A percentile compares a stretch with the other conserved stretches of the same genome.
Conservation (phyloP, 2,888 invertebrate genomes). For the Athalia cordata region DNA sequence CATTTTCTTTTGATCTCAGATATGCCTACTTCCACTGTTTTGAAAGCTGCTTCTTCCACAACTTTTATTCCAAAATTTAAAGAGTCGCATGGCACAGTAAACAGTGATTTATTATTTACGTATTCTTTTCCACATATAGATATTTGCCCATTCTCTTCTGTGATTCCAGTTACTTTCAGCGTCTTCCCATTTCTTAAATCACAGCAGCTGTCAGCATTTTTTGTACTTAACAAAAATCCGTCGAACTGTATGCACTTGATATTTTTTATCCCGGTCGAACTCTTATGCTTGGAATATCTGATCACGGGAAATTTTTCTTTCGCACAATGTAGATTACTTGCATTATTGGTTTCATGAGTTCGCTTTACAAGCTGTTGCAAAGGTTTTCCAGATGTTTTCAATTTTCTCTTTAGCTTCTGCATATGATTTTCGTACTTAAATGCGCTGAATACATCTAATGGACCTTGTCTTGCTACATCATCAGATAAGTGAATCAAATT, state of each 20-base stretch:
- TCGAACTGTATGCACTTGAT: too few species aligned
- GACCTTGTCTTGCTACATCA: constrained; percentile 14
- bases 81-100: too few species aligned
- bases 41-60: too few species aligned
- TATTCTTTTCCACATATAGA: constrained; percentile 8
- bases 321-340: background rate
- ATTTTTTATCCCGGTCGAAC: too few species aligned
- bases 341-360: background rate
- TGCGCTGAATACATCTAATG: constrained; percentile 12
- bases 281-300: background rate
- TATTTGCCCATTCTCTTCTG: background rate
- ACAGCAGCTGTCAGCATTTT: too few species aligned
- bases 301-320: background rate
- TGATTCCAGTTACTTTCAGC: background rate
- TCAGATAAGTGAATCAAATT: constrained; percentile 20
- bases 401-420: constrained; percentile 15
- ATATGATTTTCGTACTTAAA: constrained; percentile 19
- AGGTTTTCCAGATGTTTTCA: constrained; percentile 1
- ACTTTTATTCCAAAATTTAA: too few species aligned
- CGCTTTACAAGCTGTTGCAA: constrained; percentile 16
- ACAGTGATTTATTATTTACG: too few species aligned
- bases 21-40: background rate
- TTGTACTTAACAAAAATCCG: too few species aligned
- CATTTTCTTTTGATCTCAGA: constrained; percentile 11
- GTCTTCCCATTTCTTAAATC: too few species aligned